A percentile compares a stretch with the other conserved stretches of the same genome.
Conservation (phyloP, 2,113 vertebrate genomes). For the Paracyprichromis sp. region DNA sequence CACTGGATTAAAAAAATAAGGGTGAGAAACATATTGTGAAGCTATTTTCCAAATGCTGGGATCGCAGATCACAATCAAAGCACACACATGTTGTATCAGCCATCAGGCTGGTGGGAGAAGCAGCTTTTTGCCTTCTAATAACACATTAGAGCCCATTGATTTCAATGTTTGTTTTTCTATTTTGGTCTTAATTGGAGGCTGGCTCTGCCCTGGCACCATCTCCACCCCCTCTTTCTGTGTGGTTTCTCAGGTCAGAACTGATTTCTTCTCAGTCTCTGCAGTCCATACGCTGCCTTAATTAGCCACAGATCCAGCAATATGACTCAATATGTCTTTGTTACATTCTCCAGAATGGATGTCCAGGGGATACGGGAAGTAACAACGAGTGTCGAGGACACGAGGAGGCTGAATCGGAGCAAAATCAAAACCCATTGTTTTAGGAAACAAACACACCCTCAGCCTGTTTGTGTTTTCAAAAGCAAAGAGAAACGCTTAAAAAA, state of each 20-base stretch:
- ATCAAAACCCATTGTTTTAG: not conserved
- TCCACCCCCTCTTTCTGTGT: not conserved
- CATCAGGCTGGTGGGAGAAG: not conserved
- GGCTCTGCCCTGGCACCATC: not conserved
- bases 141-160: not conserved
- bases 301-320: not conserved
- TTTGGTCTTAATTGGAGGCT: constrained; percentile 6
- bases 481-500: not conserved
- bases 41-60: not conserved
- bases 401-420: not conserved
- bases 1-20: not conserved
- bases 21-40: not conserved
- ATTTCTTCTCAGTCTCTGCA: not conserved
- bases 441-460: not conserved
- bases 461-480: not conserved
- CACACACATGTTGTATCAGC: not conserved
- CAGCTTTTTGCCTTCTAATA: not conserved
- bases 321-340: not conserved
- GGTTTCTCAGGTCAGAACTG: not conserved
- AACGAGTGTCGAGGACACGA: not conserved
- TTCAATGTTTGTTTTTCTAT: not conserved
- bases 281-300: not conserved
- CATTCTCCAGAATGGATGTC: not conserved
- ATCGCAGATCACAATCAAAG: not conserved
- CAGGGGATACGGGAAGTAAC: not conserved